These are phyloP conservation scores for Ditylenchus weischeri DNA, from an alignment of 2,888 invertebrate species.

Conservation along the genomic window DNA sequence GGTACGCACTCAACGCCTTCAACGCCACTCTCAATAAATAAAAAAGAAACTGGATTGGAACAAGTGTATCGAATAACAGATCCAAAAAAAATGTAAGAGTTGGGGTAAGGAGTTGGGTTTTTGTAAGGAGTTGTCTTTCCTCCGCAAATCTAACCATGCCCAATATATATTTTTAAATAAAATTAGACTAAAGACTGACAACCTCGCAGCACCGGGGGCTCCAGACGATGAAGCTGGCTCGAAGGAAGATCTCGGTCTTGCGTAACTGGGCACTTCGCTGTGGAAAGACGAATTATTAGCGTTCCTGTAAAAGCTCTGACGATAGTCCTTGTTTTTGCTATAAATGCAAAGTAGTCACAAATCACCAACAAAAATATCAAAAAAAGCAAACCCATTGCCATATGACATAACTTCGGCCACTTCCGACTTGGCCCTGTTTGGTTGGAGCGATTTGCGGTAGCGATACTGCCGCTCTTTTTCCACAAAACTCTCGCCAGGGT, in stretches of 20 bases:
- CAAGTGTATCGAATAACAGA: too few species aligned
- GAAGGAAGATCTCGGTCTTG: conserved; percentile 25
- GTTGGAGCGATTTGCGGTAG: not conserved
- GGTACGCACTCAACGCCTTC: too few species aligned
- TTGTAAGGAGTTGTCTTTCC: too few species aligned
- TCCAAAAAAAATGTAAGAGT: too few species aligned
- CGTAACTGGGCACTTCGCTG: conserved; percentile 10
- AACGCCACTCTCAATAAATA: too few species aligned
- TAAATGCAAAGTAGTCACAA: not conserved
- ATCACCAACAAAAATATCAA: not conserved
- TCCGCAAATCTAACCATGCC: too few species aligned
- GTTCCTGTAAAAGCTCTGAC: not conserved
- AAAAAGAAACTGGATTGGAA: too few species aligned
- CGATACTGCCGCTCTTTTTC: conserved; percentile 14
- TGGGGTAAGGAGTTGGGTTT: too few species aligned
- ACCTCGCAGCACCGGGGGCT: conserved; percentile 19
- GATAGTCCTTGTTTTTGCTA: conserved; percentile 3
- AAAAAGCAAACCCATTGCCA: conserved; percentile 8
- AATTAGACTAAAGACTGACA: conserved; percentile 21
- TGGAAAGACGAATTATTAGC: conserved; percentile 7
- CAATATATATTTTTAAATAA: not conserved
- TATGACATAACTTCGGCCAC: conserved; percentile 10
- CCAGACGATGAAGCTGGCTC: conserved; percentile 20
- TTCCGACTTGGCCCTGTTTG: conserved; percentile 15
- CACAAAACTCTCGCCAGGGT: conserved; percentile 14